A percentile compares a stretch with the other conserved stretches of the same genome.
phyloP scores from a whole-genome alignment of 2,113 vertebrate species.

The Cettia cetti region DNA sequence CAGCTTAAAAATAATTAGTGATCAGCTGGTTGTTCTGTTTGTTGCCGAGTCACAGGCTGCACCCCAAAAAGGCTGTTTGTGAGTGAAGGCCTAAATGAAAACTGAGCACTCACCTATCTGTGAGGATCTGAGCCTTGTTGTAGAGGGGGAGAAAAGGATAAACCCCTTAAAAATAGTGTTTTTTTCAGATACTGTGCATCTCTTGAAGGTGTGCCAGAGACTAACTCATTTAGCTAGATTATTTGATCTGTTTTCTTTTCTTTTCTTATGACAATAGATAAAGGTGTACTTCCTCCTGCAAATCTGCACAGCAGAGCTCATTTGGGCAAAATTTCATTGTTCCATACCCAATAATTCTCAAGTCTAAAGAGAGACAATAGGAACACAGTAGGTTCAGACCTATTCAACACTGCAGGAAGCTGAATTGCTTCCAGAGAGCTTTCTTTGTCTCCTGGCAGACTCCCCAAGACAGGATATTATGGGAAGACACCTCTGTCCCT shows the following conservation, averaged over 20 bases:
- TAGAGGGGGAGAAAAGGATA: background rate
- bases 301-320: background rate
- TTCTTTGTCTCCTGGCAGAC: conserved; percentile 38
- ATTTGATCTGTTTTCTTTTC: background rate
- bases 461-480: background rate
- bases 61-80: background rate
- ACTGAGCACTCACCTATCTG: background rate
- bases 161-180: background rate
- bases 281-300: background rate
- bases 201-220: background rate
- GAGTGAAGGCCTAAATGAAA: background rate
- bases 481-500: conserved; percentile 1
- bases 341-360: background rate
- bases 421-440: conserved; percentile 3
- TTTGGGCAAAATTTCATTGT: conserved; percentile 16
- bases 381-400: background rate
- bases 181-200: background rate
- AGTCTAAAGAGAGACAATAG: conserved; percentile 19
- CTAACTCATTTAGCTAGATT: background rate
- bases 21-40: background rate
- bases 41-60: background rate
- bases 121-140: background rate
- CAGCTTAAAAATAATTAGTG: background rate
- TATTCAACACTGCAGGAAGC: background rate
- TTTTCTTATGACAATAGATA: background rate